Conservation (phyloP, 2,113 vertebrate species). For the Ceyx cyanopectus region DNA sequence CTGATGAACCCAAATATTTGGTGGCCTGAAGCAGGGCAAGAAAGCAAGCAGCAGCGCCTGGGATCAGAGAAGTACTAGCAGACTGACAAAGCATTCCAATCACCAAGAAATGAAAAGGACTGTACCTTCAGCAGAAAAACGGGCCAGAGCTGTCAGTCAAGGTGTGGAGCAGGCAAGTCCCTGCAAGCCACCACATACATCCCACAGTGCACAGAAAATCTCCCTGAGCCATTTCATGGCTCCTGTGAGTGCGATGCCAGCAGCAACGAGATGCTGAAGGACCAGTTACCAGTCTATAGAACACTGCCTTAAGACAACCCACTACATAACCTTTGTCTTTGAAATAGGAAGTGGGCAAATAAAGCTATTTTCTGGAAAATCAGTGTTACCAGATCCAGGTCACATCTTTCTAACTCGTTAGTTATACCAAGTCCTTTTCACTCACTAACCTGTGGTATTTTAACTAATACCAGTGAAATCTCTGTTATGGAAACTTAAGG, state of each 20-base stretch:
- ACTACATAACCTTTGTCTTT: not conserved
- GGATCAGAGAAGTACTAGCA: not conserved
- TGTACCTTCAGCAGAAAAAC: not conserved
- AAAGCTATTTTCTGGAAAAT: not conserved
- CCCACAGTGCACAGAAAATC: not conserved
- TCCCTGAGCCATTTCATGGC: not conserved
- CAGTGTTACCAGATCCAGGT: not conserved
- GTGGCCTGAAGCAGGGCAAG: constrained; percentile 40
- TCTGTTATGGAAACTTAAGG: not conserved
- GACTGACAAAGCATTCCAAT: not conserved
- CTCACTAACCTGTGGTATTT: not conserved
- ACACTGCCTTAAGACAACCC: not conserved
- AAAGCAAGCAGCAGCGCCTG: not conserved
- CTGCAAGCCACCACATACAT: not conserved
- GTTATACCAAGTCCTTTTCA: rapidly evolving
- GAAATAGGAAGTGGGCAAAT: not conserved
- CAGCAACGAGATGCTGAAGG: not conserved
- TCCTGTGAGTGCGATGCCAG: not conserved
- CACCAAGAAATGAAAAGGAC: not conserved
- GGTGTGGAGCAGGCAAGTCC: not conserved
- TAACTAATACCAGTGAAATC: not conserved
- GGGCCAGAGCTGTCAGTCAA: not conserved
- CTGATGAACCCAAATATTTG: constrained; percentile 77
- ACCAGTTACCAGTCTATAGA: not conserved
- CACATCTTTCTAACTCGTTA: not conserved